Conservation (phyloP, 2,113 vertebrate genomes). For the Ornithorhynchus anatinus region DNA sequence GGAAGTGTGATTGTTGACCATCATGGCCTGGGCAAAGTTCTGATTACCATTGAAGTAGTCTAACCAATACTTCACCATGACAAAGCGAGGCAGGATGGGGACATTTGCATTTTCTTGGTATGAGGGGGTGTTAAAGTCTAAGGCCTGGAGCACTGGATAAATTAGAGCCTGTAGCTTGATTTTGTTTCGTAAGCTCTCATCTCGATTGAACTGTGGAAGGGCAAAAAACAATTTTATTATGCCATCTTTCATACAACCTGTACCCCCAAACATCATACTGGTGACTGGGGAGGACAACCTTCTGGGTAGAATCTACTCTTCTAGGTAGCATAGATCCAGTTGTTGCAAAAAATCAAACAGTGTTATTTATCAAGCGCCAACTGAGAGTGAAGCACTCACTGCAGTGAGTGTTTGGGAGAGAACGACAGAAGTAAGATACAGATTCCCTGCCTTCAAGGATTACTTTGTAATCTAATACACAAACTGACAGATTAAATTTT, state of each 20-base stretch:
- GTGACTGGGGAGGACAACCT: too few relatives aligned
- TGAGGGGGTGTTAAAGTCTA: slow-evolving; percentile 93
- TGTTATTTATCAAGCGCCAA: too few relatives aligned
- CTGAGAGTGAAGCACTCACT: too few relatives aligned
- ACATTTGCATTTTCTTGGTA: slow-evolving; percentile 89
- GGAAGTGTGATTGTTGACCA: slow-evolving; percentile 90
- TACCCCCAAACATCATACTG: neutral
- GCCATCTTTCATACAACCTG: neutral
- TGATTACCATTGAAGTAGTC: slow-evolving; percentile 84
- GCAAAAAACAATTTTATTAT: neutral
- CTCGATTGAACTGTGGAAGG: slow-evolving; percentile 76
- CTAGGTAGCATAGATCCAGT: too few relatives aligned
- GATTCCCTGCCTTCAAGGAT: too few relatives aligned
- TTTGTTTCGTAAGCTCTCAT: slow-evolving; percentile 61
- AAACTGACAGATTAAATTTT: too few relatives aligned
- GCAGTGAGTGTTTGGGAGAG: too few relatives aligned
- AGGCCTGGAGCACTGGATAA: slow-evolving; percentile 90
- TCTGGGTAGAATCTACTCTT: too few relatives aligned
- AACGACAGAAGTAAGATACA: too few relatives aligned
- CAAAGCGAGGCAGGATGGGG: slow-evolving; percentile 82
- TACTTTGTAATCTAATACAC: too few relatives aligned
- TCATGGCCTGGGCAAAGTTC: slow-evolving; percentile 74
- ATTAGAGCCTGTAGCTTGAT: slow-evolving; percentile 90
- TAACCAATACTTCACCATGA: slow-evolving; percentile 90
- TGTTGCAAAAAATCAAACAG: too few relatives aligned